Conservation (phyloP, 1,140 invertebrate genomes). For the Drosophila virilis region DNA sequence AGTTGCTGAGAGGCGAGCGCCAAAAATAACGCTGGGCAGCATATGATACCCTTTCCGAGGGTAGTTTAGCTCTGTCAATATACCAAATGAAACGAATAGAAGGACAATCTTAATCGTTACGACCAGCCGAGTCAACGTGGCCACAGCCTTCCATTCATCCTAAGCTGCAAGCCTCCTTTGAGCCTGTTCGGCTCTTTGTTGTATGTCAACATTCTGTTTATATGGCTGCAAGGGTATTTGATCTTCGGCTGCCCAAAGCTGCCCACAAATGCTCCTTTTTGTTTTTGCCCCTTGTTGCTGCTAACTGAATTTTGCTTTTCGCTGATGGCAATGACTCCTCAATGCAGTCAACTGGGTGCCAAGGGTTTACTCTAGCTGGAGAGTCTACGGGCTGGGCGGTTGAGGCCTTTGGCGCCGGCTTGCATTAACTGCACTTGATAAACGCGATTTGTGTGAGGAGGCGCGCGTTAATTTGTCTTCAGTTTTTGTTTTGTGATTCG, state of each 20-base stretch:
- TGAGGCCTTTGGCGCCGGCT: slow-evolving; percentile 18
- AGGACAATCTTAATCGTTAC: too few species aligned
- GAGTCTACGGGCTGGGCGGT: not conserved
- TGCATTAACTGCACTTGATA: slow-evolving; percentile 45
- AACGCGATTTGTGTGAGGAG: slow-evolving; percentile 20
- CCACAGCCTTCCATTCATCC: not conserved
- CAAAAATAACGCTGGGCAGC: not conserved
- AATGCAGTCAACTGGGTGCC: not conserved
- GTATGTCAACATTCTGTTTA: too few species aligned
- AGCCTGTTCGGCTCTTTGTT: too few species aligned
- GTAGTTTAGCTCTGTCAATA: too few species aligned
- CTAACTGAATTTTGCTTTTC: slow-evolving; percentile 46
- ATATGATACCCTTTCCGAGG: too few species aligned
- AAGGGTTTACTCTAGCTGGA: not conserved
- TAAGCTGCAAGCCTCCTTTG: too few species aligned
- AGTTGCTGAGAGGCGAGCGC: slow-evolving; percentile 4
- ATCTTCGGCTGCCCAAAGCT: not conserved
- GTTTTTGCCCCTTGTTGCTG: slow-evolving; percentile 23
- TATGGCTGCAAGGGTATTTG: not conserved
- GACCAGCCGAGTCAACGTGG: too few species aligned
- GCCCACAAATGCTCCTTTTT: not conserved
- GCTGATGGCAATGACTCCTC: slow-evolving; percentile 51
- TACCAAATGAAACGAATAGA: too few species aligned
- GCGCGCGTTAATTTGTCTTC: slow-evolving; percentile 32
- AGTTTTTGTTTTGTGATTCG: slow-evolving; percentile 15